phyloP scores from a whole-genome alignment of 2,888 invertebrate species.

The Nymphalis c-album region DNA sequence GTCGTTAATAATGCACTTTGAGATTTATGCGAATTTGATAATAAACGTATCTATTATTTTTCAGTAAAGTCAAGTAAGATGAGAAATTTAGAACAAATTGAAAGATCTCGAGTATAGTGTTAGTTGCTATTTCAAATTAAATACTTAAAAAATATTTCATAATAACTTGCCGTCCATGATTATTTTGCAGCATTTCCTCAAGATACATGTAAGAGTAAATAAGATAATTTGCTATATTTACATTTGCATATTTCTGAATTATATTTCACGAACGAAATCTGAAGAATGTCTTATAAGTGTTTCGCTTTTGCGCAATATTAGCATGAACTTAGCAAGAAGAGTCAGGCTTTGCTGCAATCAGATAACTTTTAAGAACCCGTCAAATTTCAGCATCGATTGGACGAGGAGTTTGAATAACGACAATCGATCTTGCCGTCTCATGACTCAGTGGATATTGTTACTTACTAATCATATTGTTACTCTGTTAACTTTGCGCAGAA shows the following conservation, averaged over 20 bases:
- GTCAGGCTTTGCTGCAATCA: too few relatives aligned
- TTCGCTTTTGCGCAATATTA: not conserved
- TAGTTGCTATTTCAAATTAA: constrained; percentile 28
- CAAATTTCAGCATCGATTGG: too few relatives aligned
- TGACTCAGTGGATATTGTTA: constrained; percentile 5
- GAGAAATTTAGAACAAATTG: constrained; percentile 12
- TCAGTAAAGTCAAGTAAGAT: constrained; percentile 16
- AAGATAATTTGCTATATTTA: constrained; percentile 51
- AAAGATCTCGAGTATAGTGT: constrained; percentile 20
- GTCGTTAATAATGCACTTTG: constrained; percentile 70
- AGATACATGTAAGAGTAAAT: constrained; percentile 49
- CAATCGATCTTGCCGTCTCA: too few relatives aligned
- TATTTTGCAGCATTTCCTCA: constrained; percentile 64
- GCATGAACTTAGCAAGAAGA: not conserved
- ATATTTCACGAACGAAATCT: constrained; percentile 14
- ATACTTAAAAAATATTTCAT: constrained; percentile 42
- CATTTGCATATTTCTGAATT: constrained; percentile 50
- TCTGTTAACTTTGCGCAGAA: constrained; percentile 3
- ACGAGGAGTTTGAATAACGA: too few relatives aligned
- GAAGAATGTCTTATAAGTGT: not conserved
- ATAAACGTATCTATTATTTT: not conserved
- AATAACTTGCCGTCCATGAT: constrained; percentile 76
- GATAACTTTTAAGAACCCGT: too few relatives aligned
- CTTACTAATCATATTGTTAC: not conserved
- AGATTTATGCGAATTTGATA: constrained; percentile 42